Evolutionary conservation across 2,888 invertebrate species (phyloP).

Genomic region (Nyleta sp.): DNA sequence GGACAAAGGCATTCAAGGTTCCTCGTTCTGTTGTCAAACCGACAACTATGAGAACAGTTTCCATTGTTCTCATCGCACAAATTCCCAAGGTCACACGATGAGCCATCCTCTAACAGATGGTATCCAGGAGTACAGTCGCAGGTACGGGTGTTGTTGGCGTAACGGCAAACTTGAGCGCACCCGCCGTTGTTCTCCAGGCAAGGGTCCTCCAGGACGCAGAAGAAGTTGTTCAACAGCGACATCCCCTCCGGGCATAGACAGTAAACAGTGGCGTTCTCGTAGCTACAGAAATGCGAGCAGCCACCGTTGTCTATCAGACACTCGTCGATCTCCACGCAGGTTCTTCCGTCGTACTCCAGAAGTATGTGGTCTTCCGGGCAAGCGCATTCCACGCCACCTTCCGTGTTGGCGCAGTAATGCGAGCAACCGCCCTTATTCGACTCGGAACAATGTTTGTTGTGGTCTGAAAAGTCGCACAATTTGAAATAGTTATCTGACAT

Average conservation of each 20-base stretch:
- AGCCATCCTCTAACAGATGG: constrained; percentile 71
- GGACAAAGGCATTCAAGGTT: constrained; percentile 84
- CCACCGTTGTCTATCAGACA: constrained; percentile 83
- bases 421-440: constrained; percentile 85
- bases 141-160: too few species aligned
- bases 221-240: constrained; percentile 73
- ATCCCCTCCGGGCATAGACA: constrained; percentile 83
- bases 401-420: constrained; percentile 78
- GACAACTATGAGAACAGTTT: constrained; percentile 83
- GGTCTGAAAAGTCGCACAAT: constrained; percentile 75
- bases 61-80: constrained; percentile 76
- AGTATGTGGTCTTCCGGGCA: constrained; percentile 83
- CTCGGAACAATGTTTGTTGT: constrained; percentile 81
- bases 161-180: constrained; percentile 80
- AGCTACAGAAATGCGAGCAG: constrained; percentile 84
- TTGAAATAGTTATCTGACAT: too few species aligned
- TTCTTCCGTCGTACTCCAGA: constrained; percentile 79
- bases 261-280: constrained; percentile 82
- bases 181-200: constrained; percentile 82
- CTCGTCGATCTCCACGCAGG: constrained; percentile 84
- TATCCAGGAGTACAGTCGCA: constrained; percentile 51
- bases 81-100: constrained; percentile 72
- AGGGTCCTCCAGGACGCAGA: constrained; percentile 84
- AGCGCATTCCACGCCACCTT: constrained; percentile 79
- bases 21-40: constrained; percentile 81